Evolutionary conservation across 2,888 invertebrate species (phyloP), one percentile per base, ranked within the genome.

Genomic region (Chymomyza caudatula): DNA sequence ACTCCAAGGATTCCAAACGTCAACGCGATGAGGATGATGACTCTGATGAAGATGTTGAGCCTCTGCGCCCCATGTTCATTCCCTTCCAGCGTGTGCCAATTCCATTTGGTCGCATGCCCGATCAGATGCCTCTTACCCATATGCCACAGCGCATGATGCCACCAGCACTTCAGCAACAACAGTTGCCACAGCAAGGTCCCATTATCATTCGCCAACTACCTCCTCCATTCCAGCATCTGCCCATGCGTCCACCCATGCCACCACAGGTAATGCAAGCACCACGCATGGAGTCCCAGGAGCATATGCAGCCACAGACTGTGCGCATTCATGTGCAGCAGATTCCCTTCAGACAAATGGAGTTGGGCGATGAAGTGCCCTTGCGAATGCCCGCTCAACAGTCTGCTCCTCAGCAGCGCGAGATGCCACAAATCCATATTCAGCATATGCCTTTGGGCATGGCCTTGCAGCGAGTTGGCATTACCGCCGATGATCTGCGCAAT

Each of bases 111-210:
- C 90, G 91, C 73, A 92, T 91, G 51, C 91, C 92, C 79, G 91
- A 92, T 44, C 91, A 92, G 80, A 92, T 92, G 76, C 92, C 92
- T 11, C 90, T 93, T 88, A 92, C 93, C 73, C 91, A 91, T 58
- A 90, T 90, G 90, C 90, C 89, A 29, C 90, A 89, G 74, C 86
- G 88, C 49, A 89, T 88, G 82, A 87, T 88, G 86, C 87, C 87
- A 3, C 88, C 88, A 58, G 88, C 88, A 47, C 74, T 79, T 72
- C 87, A 86, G 62, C 87, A 86, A 63, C 88, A 86, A 57, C 83
- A 78, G 65, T 78, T 79, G 63, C 88, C 85, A 55, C 88, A 87
- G 53, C 85, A 86, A 71, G 87, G 82, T 20, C 78, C 79, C 22
- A 76, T 86, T 56, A 87, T 88, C 73, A 86, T 89, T 25, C 89